Evolutionary conservation across 2,797 vertebrate species (phyloP).

Genomic region (Crenuchus spilurus): DNA sequence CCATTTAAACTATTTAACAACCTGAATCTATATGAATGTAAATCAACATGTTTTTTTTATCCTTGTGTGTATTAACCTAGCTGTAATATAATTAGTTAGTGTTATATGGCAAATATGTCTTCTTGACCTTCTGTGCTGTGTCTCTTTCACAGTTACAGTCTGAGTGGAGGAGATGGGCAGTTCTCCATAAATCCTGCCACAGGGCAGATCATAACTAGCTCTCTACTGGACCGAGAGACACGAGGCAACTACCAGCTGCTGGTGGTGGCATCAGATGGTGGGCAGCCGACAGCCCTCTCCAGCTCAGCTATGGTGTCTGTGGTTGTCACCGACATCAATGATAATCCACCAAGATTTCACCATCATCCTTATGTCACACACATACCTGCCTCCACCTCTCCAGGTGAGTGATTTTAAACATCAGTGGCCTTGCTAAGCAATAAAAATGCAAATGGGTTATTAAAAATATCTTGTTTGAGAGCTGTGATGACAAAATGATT

Average conservation of each 20-base stretch:
- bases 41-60: too few species aligned
- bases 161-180: constrained; percentile 89
- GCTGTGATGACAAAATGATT: too few species aligned
- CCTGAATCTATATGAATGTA: too few species aligned
- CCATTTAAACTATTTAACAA: neutral
- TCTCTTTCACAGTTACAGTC: constrained; percentile 83
- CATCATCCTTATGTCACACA: constrained; percentile 98
- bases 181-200: constrained; percentile 98
- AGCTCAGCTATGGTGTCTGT: constrained; percentile 92
- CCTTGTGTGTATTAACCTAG: too few species aligned
- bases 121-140: constrained; percentile 10
- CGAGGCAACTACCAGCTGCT: constrained; percentile 89
- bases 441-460: neutral
- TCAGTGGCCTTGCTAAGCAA: neutral
- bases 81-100: too few species aligned
- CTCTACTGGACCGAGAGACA: constrained; percentile 88
- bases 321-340: constrained; percentile 89
- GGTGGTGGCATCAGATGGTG: constrained; percentile 89
- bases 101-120: neutral
- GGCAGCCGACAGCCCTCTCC: constrained; percentile 83
- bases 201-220: constrained; percentile 95
- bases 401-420: constrained; percentile 76
- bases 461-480: too few species aligned
- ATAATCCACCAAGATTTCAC: constrained; percentile 95
- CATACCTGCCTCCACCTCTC: constrained; percentile 84